These are phyloP conservation scores for Drosophila malerkotliana DNA, from an alignment of 1,140 invertebrate genomes.

Conservation along the genomic window DNA sequence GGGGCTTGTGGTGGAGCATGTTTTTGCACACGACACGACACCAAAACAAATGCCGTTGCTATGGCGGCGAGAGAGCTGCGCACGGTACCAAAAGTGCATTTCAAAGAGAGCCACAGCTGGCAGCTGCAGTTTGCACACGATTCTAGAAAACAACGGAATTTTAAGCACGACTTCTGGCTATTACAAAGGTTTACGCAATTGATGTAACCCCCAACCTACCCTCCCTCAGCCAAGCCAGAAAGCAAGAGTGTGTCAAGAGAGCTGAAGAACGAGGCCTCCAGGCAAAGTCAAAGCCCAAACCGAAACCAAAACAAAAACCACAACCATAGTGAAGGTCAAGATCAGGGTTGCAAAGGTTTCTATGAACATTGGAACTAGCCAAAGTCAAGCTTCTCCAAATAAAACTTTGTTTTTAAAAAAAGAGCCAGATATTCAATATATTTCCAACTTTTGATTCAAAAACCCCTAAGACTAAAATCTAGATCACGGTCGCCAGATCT, in stretches of 20 bases:
- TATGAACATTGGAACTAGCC: not conserved
- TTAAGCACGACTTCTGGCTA: conserved; percentile 19
- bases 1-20: conserved; percentile 16
- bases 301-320: conserved; percentile 20
- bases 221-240: conserved; percentile 10
- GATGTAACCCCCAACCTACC: not conserved
- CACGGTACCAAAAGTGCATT: conserved; percentile 60
- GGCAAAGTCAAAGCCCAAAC: conserved; percentile 11
- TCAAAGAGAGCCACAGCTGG: conserved; percentile 1
- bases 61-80: conserved; percentile 59
- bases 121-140: conserved; percentile 63
- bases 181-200: conserved; percentile 27
- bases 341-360: conserved; percentile 40
- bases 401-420: not conserved
- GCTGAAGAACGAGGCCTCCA: conserved; percentile 22
- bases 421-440: not conserved
- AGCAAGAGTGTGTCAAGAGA: conserved; percentile 48
- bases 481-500: not conserved
- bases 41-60: conserved; percentile 75
- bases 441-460: not conserved
- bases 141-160: conserved; percentile 38
- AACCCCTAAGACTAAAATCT: not conserved
- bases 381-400: not conserved
- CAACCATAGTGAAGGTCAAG: conserved; percentile 25
- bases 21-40: conserved; percentile 77